Percentiles rank a stretch among this genome's conserved stretches.
phyloP scores from a whole-genome alignment of 2,888 invertebrate species.

The Hyles lineata region DNA sequence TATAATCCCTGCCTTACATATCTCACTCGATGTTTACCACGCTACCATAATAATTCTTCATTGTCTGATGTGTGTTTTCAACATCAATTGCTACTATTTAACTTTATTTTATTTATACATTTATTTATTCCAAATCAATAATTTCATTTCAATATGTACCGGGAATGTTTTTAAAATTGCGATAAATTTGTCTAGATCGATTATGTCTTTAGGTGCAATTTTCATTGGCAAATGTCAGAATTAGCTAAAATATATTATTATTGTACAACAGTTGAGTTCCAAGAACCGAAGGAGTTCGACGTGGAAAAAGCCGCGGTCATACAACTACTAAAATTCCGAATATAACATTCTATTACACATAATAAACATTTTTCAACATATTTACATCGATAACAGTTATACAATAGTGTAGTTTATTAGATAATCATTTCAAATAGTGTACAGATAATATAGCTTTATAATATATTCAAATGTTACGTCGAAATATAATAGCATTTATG shows the following conservation, averaged over 20 bases:
- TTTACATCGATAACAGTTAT: conserved; percentile 23
- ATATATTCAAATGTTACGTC: background rate
- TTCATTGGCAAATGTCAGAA: background rate
- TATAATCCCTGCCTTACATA: conserved; percentile 29
- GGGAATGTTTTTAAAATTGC: background rate
- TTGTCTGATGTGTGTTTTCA: background rate
- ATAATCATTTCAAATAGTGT: conserved; percentile 20
- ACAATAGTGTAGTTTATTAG: conserved; percentile 15
- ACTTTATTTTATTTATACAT: background rate
- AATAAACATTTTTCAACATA: conserved; percentile 30
- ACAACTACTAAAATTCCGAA: conserved; percentile 18
- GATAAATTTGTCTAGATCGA: background rate
- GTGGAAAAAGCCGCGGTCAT: background rate
- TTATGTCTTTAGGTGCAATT: background rate
- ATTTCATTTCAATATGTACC: background rate
- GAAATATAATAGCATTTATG: conserved; percentile 18
- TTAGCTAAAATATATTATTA: background rate
- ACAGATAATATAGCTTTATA: conserved; percentile 19
- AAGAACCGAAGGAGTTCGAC: conserved; percentile 5
- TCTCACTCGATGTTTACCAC: conserved; percentile 21
- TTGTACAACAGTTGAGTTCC: background rate
- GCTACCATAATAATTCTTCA: background rate
- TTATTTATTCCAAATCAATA: background rate
- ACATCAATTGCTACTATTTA: background rate
- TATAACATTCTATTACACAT: conserved; percentile 27